Evolutionary conservation across 2,797 vertebrate genomes (phyloP).

Genomic region (Schizopygopsis malacanthus): DNA sequence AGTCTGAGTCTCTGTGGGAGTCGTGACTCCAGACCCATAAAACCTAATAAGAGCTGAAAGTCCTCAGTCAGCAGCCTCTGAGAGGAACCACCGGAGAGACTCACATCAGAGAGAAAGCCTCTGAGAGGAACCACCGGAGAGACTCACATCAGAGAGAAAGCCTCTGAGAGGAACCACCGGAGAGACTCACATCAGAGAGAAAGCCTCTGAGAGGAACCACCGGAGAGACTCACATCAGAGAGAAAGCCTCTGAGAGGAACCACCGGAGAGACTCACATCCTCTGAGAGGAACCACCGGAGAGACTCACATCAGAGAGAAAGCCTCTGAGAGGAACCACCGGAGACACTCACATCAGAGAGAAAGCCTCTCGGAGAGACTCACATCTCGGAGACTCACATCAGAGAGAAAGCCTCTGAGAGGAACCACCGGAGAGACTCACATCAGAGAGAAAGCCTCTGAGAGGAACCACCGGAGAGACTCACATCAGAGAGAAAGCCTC

Average conservation of each 20-base stretch:
- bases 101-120: conserved; percentile 11
- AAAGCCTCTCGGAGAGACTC: not conserved
- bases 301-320: conserved; percentile 17
- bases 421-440: too few relatives aligned
- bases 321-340: not conserved
- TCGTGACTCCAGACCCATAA: conserved; percentile 41
- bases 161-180: too few relatives aligned
- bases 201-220: not conserved
- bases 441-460: not conserved
- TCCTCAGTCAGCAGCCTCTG: conserved; percentile 24
- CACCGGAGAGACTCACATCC: too few relatives aligned
- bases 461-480: conserved; percentile 37
- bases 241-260: too few relatives aligned
- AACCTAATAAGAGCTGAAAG: conserved; percentile 26
- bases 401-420: not conserved
- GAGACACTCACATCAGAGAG: not conserved
- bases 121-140: too few relatives aligned
- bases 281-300: conserved; percentile 30
- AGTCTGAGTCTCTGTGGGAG: conserved; percentile 34
- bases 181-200: not conserved
- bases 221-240: too few relatives aligned
- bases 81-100: conserved; percentile 35
- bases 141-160: conserved; percentile 11
- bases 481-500: conserved; percentile 9
- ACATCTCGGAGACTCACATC: conserved; percentile 7